A percentile compares a stretch with the other conserved stretches of the same genome.
phyloP scores from a whole-genome alignment of 2,113 vertebrate species.

The Seriola dumerili region DNA sequence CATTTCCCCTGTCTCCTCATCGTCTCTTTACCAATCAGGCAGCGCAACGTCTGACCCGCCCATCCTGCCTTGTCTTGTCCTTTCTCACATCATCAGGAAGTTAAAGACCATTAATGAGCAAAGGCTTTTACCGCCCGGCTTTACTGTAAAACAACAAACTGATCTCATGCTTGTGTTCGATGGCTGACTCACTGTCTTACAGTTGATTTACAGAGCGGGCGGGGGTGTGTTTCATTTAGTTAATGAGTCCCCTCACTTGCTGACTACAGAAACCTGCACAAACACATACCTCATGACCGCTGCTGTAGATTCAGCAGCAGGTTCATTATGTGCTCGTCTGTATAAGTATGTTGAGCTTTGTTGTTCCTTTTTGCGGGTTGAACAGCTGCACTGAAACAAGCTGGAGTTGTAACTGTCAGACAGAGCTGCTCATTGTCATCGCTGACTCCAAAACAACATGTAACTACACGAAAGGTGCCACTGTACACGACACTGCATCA shows the following conservation, averaged over 20 bases:
- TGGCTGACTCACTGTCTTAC: slow-evolving; percentile 20
- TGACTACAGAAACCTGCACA: slow-evolving; percentile 40
- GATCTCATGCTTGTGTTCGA: slow-evolving; percentile 32
- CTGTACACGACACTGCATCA: not conserved
- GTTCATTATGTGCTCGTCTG: slow-evolving; percentile 14
- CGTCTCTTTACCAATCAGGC: slow-evolving; percentile 17
- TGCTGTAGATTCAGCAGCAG: slow-evolving; percentile 22
- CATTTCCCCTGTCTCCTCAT: slow-evolving; percentile 28
- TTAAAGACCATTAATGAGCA: slow-evolving; percentile 26
- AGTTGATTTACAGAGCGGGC: not conserved
- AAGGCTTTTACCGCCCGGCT: slow-evolving; percentile 45
- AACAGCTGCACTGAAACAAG: slow-evolving; percentile 9
- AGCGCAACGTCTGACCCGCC: not conserved
- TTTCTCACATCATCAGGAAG: slow-evolving; percentile 12
- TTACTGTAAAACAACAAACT: slow-evolving; percentile 34
- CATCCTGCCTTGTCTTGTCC: not conserved
- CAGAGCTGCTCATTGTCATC: slow-evolving; percentile 11
- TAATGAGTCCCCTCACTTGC: slow-evolving; percentile 51
- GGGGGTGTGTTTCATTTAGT: slow-evolving; percentile 48
- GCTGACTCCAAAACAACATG: not conserved
- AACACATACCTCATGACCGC: slow-evolving; percentile 1
- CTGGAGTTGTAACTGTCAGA: not conserved
- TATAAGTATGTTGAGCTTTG: slow-evolving; percentile 11
- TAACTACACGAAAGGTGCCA: too few species aligned
- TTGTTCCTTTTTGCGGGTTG: slow-evolving; percentile 6